A percentile compares a stretch with the other conserved stretches of the same genome.
phyloP scores from a whole-genome alignment of 2,888 invertebrate genomes.

The Eilema depressum region DNA sequence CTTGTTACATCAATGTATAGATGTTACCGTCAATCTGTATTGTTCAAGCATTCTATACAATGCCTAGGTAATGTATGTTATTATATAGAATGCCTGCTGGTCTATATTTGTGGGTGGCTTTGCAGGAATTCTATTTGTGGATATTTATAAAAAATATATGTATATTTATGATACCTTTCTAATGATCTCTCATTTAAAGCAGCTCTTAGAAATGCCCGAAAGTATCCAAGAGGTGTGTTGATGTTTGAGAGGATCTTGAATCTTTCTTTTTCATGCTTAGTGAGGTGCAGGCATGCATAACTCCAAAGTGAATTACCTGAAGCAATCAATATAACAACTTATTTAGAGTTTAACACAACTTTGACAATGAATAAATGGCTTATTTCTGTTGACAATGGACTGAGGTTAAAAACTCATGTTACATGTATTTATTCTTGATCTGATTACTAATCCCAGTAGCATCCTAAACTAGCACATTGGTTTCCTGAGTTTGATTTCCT shows the following conservation, averaged over 20 bases:
- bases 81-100: too few species aligned
- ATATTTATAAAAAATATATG: too few species aligned
- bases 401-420: neutral
- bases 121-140: too few species aligned
- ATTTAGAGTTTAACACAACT: neutral
- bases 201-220: conserved; percentile 95
- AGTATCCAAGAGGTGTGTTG: conserved; percentile 90
- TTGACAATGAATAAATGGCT: neutral
- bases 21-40: too few species aligned
- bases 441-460: too few species aligned
- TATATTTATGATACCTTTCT: conserved; percentile 87
- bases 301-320: conserved; percentile 91
- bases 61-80: too few species aligned
- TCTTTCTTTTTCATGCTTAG: conserved; percentile 95
- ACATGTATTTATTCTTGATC: neutral
- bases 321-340: conserved; percentile 42
- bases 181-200: conserved; percentile 96
- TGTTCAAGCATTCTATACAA: too few species aligned
- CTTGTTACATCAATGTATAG: too few species aligned
- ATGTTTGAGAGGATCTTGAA: conserved; percentile 89
- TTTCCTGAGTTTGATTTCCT: too few species aligned
- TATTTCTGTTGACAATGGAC: neutral
- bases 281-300: conserved; percentile 92
- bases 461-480: neutral
- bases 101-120: too few species aligned